These are phyloP conservation scores for Propithecus coquereli DNA, from an alignment of 2,113 vertebrate genomes.

Conservation along the genomic window DNA sequence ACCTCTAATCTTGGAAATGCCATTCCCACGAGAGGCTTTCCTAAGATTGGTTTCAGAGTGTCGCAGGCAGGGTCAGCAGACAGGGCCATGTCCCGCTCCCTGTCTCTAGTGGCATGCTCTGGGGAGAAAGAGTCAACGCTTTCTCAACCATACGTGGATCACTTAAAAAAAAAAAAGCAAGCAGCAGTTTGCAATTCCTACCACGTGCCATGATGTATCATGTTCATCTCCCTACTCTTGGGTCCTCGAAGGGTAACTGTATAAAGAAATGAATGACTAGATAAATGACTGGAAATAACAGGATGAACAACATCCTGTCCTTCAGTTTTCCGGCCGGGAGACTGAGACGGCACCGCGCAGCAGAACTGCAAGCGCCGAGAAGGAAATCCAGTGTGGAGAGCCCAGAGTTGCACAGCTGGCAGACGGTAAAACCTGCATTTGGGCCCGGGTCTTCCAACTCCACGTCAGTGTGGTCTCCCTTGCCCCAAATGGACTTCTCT, in stretches of 20 bases:
- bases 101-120: not conserved
- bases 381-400: not conserved
- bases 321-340: constrained; percentile 10
- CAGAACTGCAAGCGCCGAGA: not conserved
- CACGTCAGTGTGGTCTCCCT: not conserved
- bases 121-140: not conserved
- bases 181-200: not conserved
- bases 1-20: not conserved
- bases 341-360: not conserved
- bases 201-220: not conserved
- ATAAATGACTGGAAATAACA: constrained; percentile 51
- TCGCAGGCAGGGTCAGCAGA: not conserved
- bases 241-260: constrained; percentile 28
- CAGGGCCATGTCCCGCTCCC: not conserved
- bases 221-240: not conserved
- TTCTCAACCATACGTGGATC: not conserved
- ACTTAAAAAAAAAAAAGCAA: not conserved
- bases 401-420: not conserved
- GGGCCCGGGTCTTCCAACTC: not conserved
- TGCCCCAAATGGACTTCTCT: too few relatives aligned
- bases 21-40: not conserved
- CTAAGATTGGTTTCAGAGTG: not conserved
- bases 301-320: constrained; percentile 28
- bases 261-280: constrained; percentile 59
- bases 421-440: not conserved